These are phyloP conservation scores for Chelonoidis abingdonii DNA, from an alignment of 2,113 vertebrate genomes.

Conservation along the genomic window DNA sequence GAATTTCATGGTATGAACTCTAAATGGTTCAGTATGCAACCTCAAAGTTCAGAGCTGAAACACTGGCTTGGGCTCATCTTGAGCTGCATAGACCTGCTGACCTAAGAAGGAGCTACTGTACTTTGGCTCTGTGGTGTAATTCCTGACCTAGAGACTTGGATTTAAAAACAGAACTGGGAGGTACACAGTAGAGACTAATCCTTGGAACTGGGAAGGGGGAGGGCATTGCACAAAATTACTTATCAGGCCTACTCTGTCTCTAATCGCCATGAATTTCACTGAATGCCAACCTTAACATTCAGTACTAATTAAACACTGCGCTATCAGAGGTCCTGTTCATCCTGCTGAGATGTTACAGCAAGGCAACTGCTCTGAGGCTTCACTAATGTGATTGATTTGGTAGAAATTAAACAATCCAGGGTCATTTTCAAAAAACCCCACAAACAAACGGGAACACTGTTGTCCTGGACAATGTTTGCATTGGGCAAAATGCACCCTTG, in stretches of 20 bases:
- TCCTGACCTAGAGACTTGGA: not conserved
- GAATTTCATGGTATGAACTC: not conserved
- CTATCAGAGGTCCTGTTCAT: not conserved
- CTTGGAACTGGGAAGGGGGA: not conserved
- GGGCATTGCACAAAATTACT: not conserved
- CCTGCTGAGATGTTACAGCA: not conserved
- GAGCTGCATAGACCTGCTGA: not conserved
- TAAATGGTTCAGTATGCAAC: not conserved
- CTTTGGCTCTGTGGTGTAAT: not conserved
- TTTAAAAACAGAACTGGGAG: not conserved
- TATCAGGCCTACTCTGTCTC: not conserved
- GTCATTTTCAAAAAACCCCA: not conserved
- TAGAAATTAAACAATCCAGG: not conserved
- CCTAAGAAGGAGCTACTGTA: not conserved
- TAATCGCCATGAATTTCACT: rapidly evolving
- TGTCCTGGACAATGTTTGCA: not conserved
- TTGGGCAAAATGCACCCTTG: rapidly evolving
- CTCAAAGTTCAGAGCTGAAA: not conserved
- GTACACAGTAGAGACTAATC: not conserved
- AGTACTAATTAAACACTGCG: not conserved
- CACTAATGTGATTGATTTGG: not conserved
- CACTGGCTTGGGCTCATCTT: not conserved
- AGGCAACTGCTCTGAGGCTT: not conserved
- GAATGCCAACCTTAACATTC: not conserved
- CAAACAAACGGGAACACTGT: not conserved